Evolutionary conservation across 2,888 invertebrate species (phyloP).

Genomic region (Unio pictorum): DNA sequence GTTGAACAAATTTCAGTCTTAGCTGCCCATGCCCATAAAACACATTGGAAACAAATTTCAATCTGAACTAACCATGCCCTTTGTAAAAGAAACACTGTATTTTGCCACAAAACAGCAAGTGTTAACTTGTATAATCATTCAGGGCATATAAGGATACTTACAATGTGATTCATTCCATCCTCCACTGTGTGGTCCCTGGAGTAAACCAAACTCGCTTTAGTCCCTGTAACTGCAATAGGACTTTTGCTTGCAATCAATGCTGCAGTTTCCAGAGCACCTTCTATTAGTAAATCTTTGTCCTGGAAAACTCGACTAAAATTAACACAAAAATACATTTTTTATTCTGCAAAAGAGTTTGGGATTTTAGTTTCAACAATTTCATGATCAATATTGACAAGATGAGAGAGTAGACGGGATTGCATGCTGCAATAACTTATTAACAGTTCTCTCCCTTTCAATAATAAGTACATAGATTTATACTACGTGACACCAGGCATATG

Average conservation of each 20-base stretch:
- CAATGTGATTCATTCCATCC: slow-evolving; percentile 92
- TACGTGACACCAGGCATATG: too few species aligned
- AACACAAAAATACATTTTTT: slow-evolving; percentile 1
- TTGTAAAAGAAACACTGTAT: too few species aligned
- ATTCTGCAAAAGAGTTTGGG: slow-evolving; percentile 73
- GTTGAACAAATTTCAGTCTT: too few species aligned
- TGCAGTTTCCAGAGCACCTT: slow-evolving; percentile 83
- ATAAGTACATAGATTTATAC: too few species aligned
- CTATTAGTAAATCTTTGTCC: slow-evolving; percentile 81
- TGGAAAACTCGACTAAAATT: slow-evolving; percentile 73
- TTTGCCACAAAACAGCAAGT: too few species aligned
- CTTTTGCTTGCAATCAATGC: slow-evolving; percentile 87
- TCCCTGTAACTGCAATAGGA: slow-evolving; percentile 94
- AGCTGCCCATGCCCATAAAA: too few species aligned
- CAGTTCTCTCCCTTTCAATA: too few species aligned
- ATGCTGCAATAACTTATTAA: neutral
- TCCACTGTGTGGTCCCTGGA: slow-evolving; percentile 89
- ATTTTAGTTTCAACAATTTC: neutral
- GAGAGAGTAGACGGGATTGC: neutral
- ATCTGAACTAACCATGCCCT: too few species aligned
- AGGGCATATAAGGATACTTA: slow-evolving; percentile 74
- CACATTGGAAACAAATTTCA: too few species aligned
- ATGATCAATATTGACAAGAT: neutral
- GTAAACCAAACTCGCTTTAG: slow-evolving; percentile 87
- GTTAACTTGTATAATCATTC: neutral